phyloP scores from a whole-genome alignment of 2,113 vertebrate species.

The Rhinolophus sinicus region DNA sequence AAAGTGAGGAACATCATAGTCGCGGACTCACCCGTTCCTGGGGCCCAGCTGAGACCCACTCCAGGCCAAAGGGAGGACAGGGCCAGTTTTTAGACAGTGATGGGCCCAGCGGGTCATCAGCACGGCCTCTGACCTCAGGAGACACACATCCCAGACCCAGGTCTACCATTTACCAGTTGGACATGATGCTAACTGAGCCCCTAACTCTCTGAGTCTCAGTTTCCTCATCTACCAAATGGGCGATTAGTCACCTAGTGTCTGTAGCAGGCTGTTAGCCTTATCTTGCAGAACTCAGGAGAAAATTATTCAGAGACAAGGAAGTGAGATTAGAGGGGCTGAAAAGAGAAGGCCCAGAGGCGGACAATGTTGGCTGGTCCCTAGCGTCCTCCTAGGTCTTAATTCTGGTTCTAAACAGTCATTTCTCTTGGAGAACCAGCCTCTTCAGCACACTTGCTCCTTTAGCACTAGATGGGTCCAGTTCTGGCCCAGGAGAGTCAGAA shows the following conservation, averaged over 20 bases:
- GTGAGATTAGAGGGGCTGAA: background rate
- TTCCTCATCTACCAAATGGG: background rate
- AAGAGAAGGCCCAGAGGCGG: background rate
- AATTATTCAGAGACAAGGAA: background rate
- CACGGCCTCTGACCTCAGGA: background rate
- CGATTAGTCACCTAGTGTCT: too few species aligned
- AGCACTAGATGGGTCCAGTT: background rate
- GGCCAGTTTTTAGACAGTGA: background rate
- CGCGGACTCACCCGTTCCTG: background rate
- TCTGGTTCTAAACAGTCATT: background rate
- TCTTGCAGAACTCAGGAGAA: background rate
- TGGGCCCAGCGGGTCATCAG: background rate
- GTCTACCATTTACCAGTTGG: background rate
- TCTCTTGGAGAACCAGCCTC: background rate
- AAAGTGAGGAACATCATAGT: background rate
- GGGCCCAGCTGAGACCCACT: background rate
- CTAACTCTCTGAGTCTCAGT: background rate
- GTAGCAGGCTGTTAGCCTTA: background rate
- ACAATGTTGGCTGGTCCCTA: background rate
- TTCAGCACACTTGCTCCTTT: background rate
- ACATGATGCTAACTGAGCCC: accelerated
- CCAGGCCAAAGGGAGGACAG: background rate
- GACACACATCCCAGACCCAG: background rate
- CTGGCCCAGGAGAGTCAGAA: background rate
- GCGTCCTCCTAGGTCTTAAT: background rate